Conservation (phyloP, 2,888 invertebrate species). For the Synergus gifuensis region DNA sequence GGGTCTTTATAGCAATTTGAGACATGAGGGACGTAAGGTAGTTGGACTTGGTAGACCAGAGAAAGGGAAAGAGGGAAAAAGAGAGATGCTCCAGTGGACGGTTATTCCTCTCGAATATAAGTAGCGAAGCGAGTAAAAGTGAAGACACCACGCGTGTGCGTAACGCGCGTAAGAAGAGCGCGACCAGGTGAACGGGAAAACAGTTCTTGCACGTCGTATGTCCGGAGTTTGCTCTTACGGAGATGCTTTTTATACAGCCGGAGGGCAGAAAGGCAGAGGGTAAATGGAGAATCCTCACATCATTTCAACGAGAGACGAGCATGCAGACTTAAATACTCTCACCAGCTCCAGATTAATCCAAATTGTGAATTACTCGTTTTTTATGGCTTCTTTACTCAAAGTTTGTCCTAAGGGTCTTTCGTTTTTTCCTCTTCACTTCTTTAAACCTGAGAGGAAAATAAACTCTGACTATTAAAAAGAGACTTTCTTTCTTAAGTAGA, state of each 20-base stretch:
- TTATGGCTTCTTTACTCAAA: background rate
- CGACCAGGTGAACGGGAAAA: conserved; percentile 49
- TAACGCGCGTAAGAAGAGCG: conserved; percentile 50
- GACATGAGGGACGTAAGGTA: background rate
- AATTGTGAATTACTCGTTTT: background rate
- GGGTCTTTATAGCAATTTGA: background rate
- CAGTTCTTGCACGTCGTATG: conserved; percentile 34
- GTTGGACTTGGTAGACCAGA: conserved; percentile 6
- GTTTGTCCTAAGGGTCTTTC: background rate
- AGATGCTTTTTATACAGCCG: conserved; percentile 50
- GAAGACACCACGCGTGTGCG: conserved; percentile 53
- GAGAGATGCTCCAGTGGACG: conserved; percentile 44
- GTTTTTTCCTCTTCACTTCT: background rate
- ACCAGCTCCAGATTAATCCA: conserved; percentile 1
- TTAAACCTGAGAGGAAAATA: background rate
- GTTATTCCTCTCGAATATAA: conserved; percentile 31
- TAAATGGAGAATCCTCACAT: background rate
- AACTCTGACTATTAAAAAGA: background rate
- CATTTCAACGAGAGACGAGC: conserved; percentile 26
- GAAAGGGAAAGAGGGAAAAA: conserved; percentile 48
- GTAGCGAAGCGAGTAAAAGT: conserved; percentile 50
- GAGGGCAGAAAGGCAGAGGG: conserved; percentile 63
- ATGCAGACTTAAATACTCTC: conserved; percentile 1
- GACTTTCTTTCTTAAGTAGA: background rate
- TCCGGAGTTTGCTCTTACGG: conserved; percentile 49